Evolutionary conservation across 2,797 vertebrate species (phyloP).

Genomic region (Urophycis tenuis): DNA sequence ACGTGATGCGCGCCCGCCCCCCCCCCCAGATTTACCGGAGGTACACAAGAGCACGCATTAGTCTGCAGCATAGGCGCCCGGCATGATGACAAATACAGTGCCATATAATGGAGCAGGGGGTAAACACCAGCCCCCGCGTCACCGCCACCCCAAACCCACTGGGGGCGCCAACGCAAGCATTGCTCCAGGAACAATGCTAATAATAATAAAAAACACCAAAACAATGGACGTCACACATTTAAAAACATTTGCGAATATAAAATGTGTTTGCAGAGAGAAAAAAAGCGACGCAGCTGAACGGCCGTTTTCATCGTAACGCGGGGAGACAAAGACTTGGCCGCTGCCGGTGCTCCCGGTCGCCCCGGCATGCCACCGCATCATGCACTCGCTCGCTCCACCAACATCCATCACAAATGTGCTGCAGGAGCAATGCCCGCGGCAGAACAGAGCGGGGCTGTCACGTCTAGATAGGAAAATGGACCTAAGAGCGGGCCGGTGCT

Average conservation of each 20-base stretch:
- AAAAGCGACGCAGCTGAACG: too few relatives aligned
- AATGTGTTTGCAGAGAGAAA: too few relatives aligned
- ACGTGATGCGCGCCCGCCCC: too few relatives aligned
- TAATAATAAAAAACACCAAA: too few relatives aligned
- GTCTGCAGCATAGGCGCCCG: not conserved
- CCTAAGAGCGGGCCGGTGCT: not conserved
- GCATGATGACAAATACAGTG: not conserved
- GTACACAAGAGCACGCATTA: slow-evolving; percentile 7
- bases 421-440: not conserved
- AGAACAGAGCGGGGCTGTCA: not conserved
- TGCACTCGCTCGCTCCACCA: not conserved
- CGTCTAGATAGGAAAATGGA: not conserved
- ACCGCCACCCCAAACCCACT: too few relatives aligned
- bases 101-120: not conserved
- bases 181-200: too few relatives aligned
- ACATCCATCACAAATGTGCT: not conserved
- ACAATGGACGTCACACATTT: too few relatives aligned
- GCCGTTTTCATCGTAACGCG: too few relatives aligned
- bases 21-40: slow-evolving; percentile 53
- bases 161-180: too few relatives aligned
- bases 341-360: too few relatives aligned
- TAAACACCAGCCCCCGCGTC: not conserved
- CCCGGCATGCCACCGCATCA: not conserved
- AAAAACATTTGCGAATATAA: too few relatives aligned
- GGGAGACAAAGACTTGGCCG: too few relatives aligned